A percentile compares a stretch with the other conserved stretches of the same genome.
These are phyloP conservation scores for Drosophila orena DNA, from an alignment of 1,140 invertebrate species.

Conservation along the genomic window DNA sequence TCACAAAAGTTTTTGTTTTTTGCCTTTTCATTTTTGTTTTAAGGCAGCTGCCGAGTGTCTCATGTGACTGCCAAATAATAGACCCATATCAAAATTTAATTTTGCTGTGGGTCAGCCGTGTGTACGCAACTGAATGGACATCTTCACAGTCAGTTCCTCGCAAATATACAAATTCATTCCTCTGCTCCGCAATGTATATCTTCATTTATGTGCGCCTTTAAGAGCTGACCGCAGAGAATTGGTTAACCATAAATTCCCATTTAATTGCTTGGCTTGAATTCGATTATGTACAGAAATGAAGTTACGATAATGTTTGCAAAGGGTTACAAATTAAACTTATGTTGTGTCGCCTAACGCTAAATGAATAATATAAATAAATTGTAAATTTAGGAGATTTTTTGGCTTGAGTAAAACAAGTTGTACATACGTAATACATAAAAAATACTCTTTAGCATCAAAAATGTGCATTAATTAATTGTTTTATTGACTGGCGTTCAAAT, in stretches of 20 bases:
- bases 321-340: background rate
- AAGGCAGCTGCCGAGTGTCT: conserved; percentile 37
- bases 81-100: conserved; percentile 79
- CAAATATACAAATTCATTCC: conserved; percentile 12
- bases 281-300: conserved; percentile 1
- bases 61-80: conserved; percentile 56
- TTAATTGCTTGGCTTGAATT: conserved; percentile 34
- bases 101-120: conserved; percentile 45
- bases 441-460: background rate
- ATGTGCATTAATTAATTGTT: background rate
- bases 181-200: conserved; percentile 1
- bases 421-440: background rate
- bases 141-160: conserved; percentile 4
- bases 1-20: conserved; percentile 47
- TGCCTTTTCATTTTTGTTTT: conserved; percentile 13
- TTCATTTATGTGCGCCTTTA: conserved; percentile 24
- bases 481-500: background rate
- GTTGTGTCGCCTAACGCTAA: background rate
- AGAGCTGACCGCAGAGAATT: conserved; percentile 16
- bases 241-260: conserved; percentile 22
- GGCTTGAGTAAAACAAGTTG: too few species aligned
- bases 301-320: background rate
- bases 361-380: background rate
- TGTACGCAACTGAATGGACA: conserved; percentile 16
- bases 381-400: background rate